Evolutionary conservation across 2,113 vertebrate genomes (phyloP), one percentile per base, ranked within the genome.

Genomic region (Phalacrocorax aristotelis): DNA sequence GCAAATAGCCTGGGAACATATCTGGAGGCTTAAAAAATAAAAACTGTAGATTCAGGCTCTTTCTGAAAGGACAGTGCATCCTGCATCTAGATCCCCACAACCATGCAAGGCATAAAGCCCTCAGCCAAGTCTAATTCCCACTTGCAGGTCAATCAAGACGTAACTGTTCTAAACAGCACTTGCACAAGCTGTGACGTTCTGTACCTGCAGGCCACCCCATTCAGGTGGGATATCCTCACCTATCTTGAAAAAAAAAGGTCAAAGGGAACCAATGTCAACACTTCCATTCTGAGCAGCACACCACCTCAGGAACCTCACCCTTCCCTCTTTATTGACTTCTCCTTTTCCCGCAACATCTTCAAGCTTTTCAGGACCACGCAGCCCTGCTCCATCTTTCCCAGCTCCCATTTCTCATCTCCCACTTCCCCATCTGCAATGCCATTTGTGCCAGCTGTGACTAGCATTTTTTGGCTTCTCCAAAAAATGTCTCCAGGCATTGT

Each of bases 371-470:
- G 62, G 93, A 77, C 91, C 93, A 89, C 87, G 49, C 25, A 91
- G 66, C 48, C 44, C 44, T n/a, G 25, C 19, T 70, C 80, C 65
- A 46, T 76, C 42, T 86, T 83, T 66, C 55, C 71, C 68, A 71
- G 60, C 34, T 91, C 87, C 65, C 2, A 1, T 64, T 95, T 92
- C 61, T 95, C 74, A 84, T 95, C 94, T 93, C 94, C 89, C 89
- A 94, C 91, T 91, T 85, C 36, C 23, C 94, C 94, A 93, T 96
- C 87, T 95, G 94, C 89, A 97, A 62, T 11, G 9, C 18, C 74
- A 83, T 77, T 95, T 76, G 82, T 95, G 93, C 91, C 95, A 94
- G 89, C 89, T 66, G 89, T 85, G 89, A 95, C 70, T 91, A 87
- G 54, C 27, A 40, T 54, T 92, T 89, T 84, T 91, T 95, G 94